Conservation (phyloP, 2,888 invertebrate species). For the Neuroscelio doddi region DNA sequence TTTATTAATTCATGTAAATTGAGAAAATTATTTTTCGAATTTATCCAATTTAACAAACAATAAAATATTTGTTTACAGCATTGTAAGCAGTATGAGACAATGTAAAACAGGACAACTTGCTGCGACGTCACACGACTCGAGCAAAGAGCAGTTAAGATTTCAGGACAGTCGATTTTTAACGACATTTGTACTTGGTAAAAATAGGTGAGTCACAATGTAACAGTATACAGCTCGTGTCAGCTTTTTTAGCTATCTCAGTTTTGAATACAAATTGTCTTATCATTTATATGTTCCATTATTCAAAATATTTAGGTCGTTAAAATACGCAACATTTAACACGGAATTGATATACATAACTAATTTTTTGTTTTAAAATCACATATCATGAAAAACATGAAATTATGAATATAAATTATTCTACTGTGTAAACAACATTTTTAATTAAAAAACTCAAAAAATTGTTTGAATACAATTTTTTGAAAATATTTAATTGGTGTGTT, state of each 20-base stretch:
- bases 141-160: slow-evolving; percentile 64
- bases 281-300: slow-evolving; percentile 4
- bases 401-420: too few species aligned
- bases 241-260: neutral
- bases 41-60: neutral
- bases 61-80: slow-evolving; percentile 55
- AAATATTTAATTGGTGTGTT: neutral
- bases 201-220: slow-evolving; percentile 59
- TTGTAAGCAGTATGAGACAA: slow-evolving; percentile 64
- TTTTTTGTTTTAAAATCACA: neutral
- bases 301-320: neutral
- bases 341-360: neutral
- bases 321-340: neutral
- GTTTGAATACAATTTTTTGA: too few species aligned
- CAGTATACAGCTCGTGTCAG: neutral
- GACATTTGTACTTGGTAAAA: slow-evolving; percentile 67
- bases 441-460: too few species aligned
- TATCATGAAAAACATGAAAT: slow-evolving; percentile 10
- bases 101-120: slow-evolving; percentile 59
- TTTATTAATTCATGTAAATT: neutral
- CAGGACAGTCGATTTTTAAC: slow-evolving; percentile 67
- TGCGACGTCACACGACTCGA: slow-evolving; percentile 56
- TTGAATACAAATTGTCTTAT: neutral
- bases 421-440: too few species aligned
- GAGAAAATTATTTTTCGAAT: neutral